Base-by-base conservation (phyloP, 2,888 invertebrate genomes). In the Dicycla oo region DNA sequence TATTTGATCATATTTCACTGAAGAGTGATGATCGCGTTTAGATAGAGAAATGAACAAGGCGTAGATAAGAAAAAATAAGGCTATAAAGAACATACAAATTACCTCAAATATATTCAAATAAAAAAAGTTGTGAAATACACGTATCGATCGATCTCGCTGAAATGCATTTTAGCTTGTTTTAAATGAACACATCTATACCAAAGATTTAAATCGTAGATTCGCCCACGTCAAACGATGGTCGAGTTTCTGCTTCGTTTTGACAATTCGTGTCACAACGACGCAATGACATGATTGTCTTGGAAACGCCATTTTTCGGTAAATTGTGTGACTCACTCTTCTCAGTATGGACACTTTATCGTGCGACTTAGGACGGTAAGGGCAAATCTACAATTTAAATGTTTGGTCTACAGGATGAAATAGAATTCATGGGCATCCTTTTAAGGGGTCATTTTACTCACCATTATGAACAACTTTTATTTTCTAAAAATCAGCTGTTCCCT, bases 81-180 rank as follows among this genome's bases (percentile, higher is more conserved):
- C 18, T n/a, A 38, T 23, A 40, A 26, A 54, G 0, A 45, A 30
- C 20, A 58, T 13, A 15, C 2, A 40, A 30, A 23, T 47, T 73
- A 73, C 40, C 47, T 70, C 38, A 40, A 51, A 67, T 10, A 43
- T 34, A 34, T 64, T 38, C 20, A 67, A 30, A 15, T 53, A 30
- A 15, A 66, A 23, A 61, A 43, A 1, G 2, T 18, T 20, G 11
- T 34, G 3, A 23, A 30, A 18, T 13, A 63, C 13, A 20, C 13
- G 18, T 65, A 65, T 34, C 2, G 3, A 15, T 23, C 3, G 23
- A 66, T 66, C 34, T 26, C 26, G 11, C 20, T 26, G 15, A 20
- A 45, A 61, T 8, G 13, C 20, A 45, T 45, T 45, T 23, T 34
- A 15, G 23, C 38, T 68, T 69, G 11, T 26, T 69, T 68, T 26